Evolutionary conservation across 2,113 vertebrate species (phyloP), one percentile per base, ranked within the genome.

Genomic region (Nesospiza acunhae): DNA sequence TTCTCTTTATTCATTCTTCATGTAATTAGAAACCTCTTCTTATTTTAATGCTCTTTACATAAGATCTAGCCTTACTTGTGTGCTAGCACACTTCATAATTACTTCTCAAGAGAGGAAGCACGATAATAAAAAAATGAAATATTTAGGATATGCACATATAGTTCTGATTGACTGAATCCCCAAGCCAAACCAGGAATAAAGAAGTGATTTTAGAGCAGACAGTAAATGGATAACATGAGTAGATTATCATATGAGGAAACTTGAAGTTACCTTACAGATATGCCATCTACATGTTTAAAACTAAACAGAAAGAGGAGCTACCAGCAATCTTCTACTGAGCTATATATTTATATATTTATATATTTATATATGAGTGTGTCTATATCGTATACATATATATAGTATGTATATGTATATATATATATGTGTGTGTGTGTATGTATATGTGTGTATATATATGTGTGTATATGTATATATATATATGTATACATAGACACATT

Each of bases 1-100:
- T 64, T 10, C 41, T 31, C 37, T 49, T 42, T 14, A 2, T 39
- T 62, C 23, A 19, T 79, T 55, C 52, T 56, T 52, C 0, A 0
- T 11, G 22, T 27, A 37, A 64, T 53, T 79, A 55, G 22, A 60
- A 89, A 66, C 2, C 10, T 53, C 26, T 69, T 60, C 4, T 46
- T 75, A 46, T 39, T 60, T 68, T 33, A 42, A 42, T 13, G 10
- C 16, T 59, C 27, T 86, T 78, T 63, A 47, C 31, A 11, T 47
- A 37, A 72, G 12, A 50, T 14, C 56, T 66, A 33, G 15, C 46
- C 50, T 66, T 66, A 33, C 35, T 33, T 24, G 20, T 55, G 23
- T 28, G n/a, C 44, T 33, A 59, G 28, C 31, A 73, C 55, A 59
- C 16, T 60, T 69, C 7, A 15, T 35, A 46, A 27, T 50, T 58